Conservation (phyloP, 2,113 vertebrate genomes). For the Hipposideros armiger region DNA sequence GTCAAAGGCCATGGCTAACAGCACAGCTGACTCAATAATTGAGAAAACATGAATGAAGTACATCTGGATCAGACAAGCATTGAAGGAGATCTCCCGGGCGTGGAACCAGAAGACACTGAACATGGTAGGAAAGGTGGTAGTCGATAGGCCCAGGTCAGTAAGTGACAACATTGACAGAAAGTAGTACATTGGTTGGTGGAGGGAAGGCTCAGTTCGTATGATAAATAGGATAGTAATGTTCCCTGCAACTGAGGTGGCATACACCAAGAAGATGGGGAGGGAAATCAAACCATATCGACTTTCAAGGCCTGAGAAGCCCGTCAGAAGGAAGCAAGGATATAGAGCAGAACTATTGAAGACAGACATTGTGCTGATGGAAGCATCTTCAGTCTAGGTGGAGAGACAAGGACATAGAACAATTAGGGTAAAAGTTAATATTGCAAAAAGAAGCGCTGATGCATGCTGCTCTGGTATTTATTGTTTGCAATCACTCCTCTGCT, state of each 20-base stretch:
- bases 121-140: slow-evolving; percentile 74
- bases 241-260: slow-evolving; percentile 70
- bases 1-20: slow-evolving; percentile 81
- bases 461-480: background rate
- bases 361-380: slow-evolving; percentile 63
- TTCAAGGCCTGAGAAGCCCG: slow-evolving; percentile 72
- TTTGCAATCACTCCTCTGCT: background rate
- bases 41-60: slow-evolving; percentile 83
- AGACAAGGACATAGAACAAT: slow-evolving; percentile 14
- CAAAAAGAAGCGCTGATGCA: background rate
- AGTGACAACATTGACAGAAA: slow-evolving; percentile 79
- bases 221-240: slow-evolving; percentile 79
- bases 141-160: slow-evolving; percentile 79
- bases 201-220: slow-evolving; percentile 67
- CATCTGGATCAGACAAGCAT: slow-evolving; percentile 81
- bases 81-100: slow-evolving; percentile 67
- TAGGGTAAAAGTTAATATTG: background rate
- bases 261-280: slow-evolving; percentile 76
- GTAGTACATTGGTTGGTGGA: slow-evolving; percentile 84
- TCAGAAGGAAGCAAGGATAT: slow-evolving; percentile 70
- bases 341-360: slow-evolving; percentile 69
- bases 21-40: slow-evolving; percentile 74
- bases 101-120: slow-evolving; percentile 81
- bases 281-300: slow-evolving; percentile 72
- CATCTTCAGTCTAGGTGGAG: background rate